Evolutionary conservation across 2,888 invertebrate species (phyloP).

Genomic region (Eumerus sabulonum): DNA sequence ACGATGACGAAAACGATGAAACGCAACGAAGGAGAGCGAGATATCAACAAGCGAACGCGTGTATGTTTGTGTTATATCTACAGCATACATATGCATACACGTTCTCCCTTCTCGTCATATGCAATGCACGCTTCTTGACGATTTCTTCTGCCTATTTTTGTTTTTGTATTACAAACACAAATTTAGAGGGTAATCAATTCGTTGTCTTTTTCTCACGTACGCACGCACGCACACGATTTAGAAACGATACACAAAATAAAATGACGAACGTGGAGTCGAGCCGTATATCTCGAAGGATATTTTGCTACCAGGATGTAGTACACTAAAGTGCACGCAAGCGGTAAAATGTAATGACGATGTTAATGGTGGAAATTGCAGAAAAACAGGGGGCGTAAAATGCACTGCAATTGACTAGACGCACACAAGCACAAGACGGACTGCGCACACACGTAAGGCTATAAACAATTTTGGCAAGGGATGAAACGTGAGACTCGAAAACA

Average conservation of each 20-base stretch:
- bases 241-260: too few species aligned
- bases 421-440: not conserved
- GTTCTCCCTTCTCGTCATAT: too few species aligned
- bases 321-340: slow-evolving; percentile 16
- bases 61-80: slow-evolving; percentile 5
- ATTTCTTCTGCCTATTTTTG: too few species aligned
- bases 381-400: slow-evolving; percentile 55
- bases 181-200: slow-evolving; percentile 49
- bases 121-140: too few species aligned
- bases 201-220: slow-evolving; percentile 56
- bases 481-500: slow-evolving; percentile 56
- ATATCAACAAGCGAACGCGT: slow-evolving; percentile 63
- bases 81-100: slow-evolving; percentile 2
- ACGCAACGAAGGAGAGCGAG: slow-evolving; percentile 44
- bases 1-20: too few species aligned
- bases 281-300: slow-evolving; percentile 49
- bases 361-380: slow-evolving; percentile 49
- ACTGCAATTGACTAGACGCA: slow-evolving; percentile 13
- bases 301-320: slow-evolving; percentile 22
- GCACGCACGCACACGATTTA: slow-evolving; percentile 27
- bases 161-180: slow-evolving; percentile 23
- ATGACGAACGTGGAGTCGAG: slow-evolving; percentile 7
- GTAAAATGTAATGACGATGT: slow-evolving; percentile 24
- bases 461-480: slow-evolving; percentile 48
- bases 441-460: slow-evolving; percentile 7